phyloP scores from a whole-genome alignment of 2,113 vertebrate species.

The Arenaria interpres region DNA sequence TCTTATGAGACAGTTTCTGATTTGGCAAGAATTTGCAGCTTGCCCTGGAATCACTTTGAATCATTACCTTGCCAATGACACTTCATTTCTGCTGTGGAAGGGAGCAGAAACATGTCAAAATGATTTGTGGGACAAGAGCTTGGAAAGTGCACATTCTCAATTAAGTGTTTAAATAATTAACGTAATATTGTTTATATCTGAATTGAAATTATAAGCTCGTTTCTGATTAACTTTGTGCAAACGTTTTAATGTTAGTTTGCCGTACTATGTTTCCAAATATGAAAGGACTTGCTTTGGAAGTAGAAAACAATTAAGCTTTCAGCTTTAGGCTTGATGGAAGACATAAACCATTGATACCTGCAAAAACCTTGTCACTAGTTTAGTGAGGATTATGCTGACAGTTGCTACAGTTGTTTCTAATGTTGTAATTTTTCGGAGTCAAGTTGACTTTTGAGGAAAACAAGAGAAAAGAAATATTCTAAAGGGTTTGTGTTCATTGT shows the following conservation, averaged over 20 bases:
- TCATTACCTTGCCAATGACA: background rate
- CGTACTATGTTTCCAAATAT: background rate
- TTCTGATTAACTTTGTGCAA: background rate
- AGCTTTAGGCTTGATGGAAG: background rate
- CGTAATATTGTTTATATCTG: background rate
- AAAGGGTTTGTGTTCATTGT: background rate
- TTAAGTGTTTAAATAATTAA: background rate
- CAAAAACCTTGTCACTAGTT: background rate
- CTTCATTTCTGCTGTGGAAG: background rate
- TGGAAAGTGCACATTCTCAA: background rate
- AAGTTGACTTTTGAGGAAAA: background rate
- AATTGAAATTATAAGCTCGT: background rate
- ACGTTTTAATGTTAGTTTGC: background rate
- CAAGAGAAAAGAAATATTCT: background rate
- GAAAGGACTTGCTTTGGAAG: background rate
- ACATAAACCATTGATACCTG: background rate
- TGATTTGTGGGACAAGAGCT: background rate
- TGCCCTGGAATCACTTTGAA: background rate
- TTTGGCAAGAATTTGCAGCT: background rate
- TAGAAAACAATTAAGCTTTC: background rate
- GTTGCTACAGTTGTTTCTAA: background rate
- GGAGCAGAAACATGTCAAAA: background rate
- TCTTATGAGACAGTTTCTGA: background rate
- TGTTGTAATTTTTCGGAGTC: background rate
- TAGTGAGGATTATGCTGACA: background rate